Base-by-base conservation (phyloP, 2,797 vertebrate species). In the Chaunax sp. region DNA sequence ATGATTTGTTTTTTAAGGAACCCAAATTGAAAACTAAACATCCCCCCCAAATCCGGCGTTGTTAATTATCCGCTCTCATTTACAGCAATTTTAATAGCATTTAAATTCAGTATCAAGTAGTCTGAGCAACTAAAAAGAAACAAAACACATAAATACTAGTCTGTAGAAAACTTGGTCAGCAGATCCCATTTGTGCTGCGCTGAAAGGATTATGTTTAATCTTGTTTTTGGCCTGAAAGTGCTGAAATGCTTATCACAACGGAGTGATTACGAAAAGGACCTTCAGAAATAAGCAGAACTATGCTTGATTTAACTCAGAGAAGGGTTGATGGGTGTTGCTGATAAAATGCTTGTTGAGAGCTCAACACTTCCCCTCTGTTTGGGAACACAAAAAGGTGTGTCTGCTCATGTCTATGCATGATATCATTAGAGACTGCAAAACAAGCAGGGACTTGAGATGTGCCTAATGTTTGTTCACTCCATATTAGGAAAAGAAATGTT, bases 371-470 rank as follows among this genome's bases (percentile, higher is more conserved):
- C 52, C 46, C 45, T 62, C 55, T 64, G 30, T 75, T 59, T 63
- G 66, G 64, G 72, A 80, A 83, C 70, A 78, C 33, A 56, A 8
- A 54, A 85, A 90, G 88, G 90, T 86, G 86, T 90, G 91, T 86
- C 88, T 63, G 56, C 84, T 88, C 90, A 33, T 82, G 90, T 88
- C 89, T 72, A 56, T 71, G 85, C 84, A 85, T 86, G 86, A 87
- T 86, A 82, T 83, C 80, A 87, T 65, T 61, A 64, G 38, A 12
- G 81, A 74, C 54, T 86, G 78, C 81, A 82, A 84, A 86, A 85
- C 90, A 87, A 82, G 90, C 79, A 69, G 65, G 37, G 81, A 68
- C 90, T 79, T 47, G 87, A 85, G 69, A 84, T 75, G 72, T 66
- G 57, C 6, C 35, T 25, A 43, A 46, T 69, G 70, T 72, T 87